Evolutionary conservation across 2,797 vertebrate species (phyloP).

Genomic region (Sandelia bainsii): DNA sequence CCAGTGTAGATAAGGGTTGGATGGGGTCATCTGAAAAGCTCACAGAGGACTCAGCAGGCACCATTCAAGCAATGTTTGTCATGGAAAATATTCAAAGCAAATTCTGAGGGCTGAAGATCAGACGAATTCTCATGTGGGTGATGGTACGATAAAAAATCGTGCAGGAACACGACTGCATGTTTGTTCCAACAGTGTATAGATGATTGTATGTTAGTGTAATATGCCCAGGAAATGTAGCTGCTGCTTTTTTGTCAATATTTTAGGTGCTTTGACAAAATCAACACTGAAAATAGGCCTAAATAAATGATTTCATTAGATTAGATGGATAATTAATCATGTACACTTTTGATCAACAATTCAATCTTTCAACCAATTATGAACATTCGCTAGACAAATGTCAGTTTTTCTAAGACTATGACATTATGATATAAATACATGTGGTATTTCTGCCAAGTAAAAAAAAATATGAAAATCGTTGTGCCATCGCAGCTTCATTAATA

Average conservation of each 20-base stretch:
- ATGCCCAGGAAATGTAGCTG: conserved; percentile 1
- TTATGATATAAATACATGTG: background rate
- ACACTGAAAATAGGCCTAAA: background rate
- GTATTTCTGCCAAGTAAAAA: background rate
- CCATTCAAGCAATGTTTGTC: conserved; percentile 36
- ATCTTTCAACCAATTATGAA: background rate
- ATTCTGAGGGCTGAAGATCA: conserved; percentile 15
- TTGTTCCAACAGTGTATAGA: conserved; percentile 10
- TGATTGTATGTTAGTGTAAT: background rate
- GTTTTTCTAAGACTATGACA: background rate
- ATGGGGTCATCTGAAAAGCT: conserved; percentile 25
- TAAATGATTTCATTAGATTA: no score
- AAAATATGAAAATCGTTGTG: background rate
- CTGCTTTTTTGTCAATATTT: background rate
- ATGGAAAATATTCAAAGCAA: conserved; percentile 55
- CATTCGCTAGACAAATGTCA: background rate
- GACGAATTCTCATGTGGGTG: conserved; percentile 36
- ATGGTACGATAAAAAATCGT: conserved; percentile 44
- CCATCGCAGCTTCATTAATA: background rate
- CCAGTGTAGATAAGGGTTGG: conserved; percentile 8
- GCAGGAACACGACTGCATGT: conserved; percentile 39
- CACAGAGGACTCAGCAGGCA: conserved; percentile 7
- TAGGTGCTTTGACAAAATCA: no score
- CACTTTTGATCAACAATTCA: background rate
- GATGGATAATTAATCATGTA: no score